phyloP scores from a whole-genome alignment of 1,140 invertebrate genomes.

The Nebria ingens region DNA sequence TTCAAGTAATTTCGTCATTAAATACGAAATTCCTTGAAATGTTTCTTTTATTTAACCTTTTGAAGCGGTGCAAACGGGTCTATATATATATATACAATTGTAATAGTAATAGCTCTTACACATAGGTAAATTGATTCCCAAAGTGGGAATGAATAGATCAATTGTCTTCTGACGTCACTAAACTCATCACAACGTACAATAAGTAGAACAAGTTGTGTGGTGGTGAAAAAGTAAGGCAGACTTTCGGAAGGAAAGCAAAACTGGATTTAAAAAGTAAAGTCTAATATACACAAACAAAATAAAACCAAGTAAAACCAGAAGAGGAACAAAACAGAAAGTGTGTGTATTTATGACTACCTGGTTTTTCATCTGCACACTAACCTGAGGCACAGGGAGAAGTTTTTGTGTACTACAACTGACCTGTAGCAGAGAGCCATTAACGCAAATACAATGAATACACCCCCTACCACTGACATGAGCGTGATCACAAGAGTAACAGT shows the following conservation, averaged over 20 bases:
- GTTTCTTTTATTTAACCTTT: too few relatives aligned
- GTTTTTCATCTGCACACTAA: conserved; percentile 72
- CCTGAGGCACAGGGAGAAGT: conserved; percentile 93
- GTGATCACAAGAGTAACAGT: conserved; percentile 93
- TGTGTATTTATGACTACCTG: conserved; percentile 51
- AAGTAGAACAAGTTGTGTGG: too few relatives aligned
- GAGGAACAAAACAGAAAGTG: conserved; percentile 21
- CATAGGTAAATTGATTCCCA: background rate
- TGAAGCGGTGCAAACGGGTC: too few relatives aligned
- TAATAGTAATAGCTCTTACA: background rate
- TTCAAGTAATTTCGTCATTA: too few relatives aligned
- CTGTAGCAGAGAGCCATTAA: conserved; percentile 98
- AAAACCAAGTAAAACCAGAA: background rate
- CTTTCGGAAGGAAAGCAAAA: background rate
- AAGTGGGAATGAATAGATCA: background rate
- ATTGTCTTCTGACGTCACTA: background rate
- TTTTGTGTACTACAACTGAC: conserved; percentile 96
- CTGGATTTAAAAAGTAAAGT: background rate
- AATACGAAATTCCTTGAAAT: too few relatives aligned
- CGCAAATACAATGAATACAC: conserved; percentile 96
- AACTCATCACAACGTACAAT: background rate
- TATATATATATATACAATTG: too few relatives aligned
- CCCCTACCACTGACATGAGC: conserved; percentile 96
- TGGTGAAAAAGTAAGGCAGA: too few relatives aligned
- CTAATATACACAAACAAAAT: background rate